Percentiles rank a stretch among this genome's conserved stretches.
These are phyloP conservation scores for Gobio occitaniae DNA, from an alignment of 2,797 vertebrate genomes.

Conservation along the genomic window DNA sequence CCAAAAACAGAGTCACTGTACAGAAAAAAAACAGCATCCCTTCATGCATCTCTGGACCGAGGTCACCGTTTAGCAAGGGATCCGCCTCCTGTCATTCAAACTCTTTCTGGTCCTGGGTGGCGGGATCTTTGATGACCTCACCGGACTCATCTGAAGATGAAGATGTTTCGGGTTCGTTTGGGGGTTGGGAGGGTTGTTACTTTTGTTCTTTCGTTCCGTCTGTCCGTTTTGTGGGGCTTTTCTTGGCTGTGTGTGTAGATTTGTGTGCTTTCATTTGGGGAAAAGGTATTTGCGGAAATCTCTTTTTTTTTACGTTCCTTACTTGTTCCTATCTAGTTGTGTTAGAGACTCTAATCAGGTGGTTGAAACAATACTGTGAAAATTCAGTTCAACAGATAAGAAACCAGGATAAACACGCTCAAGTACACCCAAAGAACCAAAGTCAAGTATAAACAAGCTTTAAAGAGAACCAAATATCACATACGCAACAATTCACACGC, in stretches of 20 bases:
- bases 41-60: slow-evolving; percentile 43
- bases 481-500: slow-evolving; percentile 33
- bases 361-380: slow-evolving; percentile 88
- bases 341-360: slow-evolving; percentile 88
- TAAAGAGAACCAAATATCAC: slow-evolving; percentile 57
- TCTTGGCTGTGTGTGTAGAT: slow-evolving; percentile 79
- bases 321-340: slow-evolving; percentile 75
- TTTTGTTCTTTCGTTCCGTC: slow-evolving; percentile 66
- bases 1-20: slow-evolving; percentile 74
- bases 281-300: slow-evolving; percentile 76
- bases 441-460: slow-evolving; percentile 68
- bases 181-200: slow-evolving; percentile 62
- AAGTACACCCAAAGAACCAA: slow-evolving; percentile 76
- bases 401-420: slow-evolving; percentile 75
- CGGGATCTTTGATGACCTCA: slow-evolving; percentile 85
- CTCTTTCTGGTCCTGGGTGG: slow-evolving; percentile 81
- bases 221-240: slow-evolving; percentile 49
- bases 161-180: slow-evolving; percentile 73
- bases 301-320: slow-evolving; percentile 74
- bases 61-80: slow-evolving; percentile 52
- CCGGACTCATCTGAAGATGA: slow-evolving; percentile 75
- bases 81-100: slow-evolving; percentile 67
- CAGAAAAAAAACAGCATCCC: slow-evolving; percentile 63
- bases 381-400: slow-evolving; percentile 84
- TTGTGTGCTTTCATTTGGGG: slow-evolving; percentile 81